Conservation (phyloP, 92 coral and sea anemone genomes). For the Porites divaricata region DNA sequence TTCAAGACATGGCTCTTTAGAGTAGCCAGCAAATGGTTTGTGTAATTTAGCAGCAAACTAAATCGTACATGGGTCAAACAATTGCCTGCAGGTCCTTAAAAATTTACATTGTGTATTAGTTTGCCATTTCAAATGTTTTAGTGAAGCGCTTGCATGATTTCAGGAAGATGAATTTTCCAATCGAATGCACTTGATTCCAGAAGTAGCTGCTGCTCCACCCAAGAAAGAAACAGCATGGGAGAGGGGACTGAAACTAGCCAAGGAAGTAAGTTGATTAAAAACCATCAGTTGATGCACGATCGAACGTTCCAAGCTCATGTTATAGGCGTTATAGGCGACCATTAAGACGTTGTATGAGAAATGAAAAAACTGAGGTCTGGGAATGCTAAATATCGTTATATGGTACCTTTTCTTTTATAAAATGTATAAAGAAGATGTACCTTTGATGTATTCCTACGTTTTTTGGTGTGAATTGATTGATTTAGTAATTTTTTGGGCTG, state of each 20-base stretch:
- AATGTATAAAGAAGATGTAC: too few relatives aligned
- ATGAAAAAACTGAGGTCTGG: too few relatives aligned
- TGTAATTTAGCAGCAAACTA: too few relatives aligned
- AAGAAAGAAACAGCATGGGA: slow-evolving; percentile 95
- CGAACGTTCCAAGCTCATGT: neutral
- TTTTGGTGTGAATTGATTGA: too few relatives aligned
- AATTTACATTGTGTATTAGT: too few relatives aligned
- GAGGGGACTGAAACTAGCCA: slow-evolving; percentile 91
- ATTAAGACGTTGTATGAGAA: too few relatives aligned
- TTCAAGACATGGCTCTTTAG: slow-evolving; percentile 52
- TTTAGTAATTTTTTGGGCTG: too few relatives aligned
- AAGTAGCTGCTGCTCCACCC: slow-evolving; percentile 36
- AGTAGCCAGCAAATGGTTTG: neutral
- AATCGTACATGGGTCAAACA: neutral
- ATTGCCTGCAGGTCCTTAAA: neutral
- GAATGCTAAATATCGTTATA: too few relatives aligned
- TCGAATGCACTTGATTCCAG: neutral
- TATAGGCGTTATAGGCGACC: too few relatives aligned
- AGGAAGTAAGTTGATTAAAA: slow-evolving; percentile 65
- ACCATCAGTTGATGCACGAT: neutral
- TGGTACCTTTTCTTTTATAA: too few relatives aligned
- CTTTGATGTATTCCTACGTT: too few relatives aligned
- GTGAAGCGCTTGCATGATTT: neutral
- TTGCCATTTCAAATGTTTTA: neutral
- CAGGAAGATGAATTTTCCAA: slow-evolving; percentile 16